phyloP scores from a whole-genome alignment of 2,797 vertebrate genomes.

The Thaleichthys pacificus region DNA sequence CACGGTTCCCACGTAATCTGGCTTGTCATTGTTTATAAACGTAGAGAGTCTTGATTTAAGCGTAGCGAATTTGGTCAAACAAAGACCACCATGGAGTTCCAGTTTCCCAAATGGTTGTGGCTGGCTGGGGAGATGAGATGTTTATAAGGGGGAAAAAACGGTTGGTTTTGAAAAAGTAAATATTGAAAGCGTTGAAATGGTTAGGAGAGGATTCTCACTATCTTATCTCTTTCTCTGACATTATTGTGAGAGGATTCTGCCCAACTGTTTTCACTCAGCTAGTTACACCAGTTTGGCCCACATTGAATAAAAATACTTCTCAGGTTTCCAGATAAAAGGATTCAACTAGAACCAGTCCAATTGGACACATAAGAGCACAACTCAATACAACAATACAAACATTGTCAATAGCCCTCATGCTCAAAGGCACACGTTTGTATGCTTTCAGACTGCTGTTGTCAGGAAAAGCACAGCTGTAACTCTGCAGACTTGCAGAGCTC shows the following conservation, averaged over 20 bases:
- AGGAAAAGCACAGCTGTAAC: constrained; percentile 60
- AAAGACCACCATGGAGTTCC: neutral
- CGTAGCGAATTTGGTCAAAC: constrained; percentile 16
- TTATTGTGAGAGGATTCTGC: neutral
- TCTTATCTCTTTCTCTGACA: neutral
- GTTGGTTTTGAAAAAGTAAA: constrained; percentile 26
- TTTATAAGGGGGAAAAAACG: neutral
- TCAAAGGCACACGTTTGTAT: constrained; percentile 29
- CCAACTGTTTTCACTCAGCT: constrained; percentile 1
- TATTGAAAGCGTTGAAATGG: neutral
- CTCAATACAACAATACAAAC: too few relatives aligned
- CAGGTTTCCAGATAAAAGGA: neutral
- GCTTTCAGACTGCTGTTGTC: constrained; percentile 4
- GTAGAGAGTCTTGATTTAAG: neutral
- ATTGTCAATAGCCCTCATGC: too few relatives aligned
- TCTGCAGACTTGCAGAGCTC: constrained; percentile 43
- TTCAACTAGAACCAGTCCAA: neutral
- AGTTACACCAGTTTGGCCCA: neutral
- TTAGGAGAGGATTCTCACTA: neutral
- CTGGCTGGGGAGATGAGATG: constrained; percentile 30
- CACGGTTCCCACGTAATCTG: constrained; percentile 1
- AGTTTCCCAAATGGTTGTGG: constrained; percentile 18
- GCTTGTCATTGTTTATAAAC: constrained; percentile 11
- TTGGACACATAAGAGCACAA: neutral
- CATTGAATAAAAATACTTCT: neutral